Conservation (phyloP, 2,888 invertebrate genomes). For the Dryobota labecula region DNA sequence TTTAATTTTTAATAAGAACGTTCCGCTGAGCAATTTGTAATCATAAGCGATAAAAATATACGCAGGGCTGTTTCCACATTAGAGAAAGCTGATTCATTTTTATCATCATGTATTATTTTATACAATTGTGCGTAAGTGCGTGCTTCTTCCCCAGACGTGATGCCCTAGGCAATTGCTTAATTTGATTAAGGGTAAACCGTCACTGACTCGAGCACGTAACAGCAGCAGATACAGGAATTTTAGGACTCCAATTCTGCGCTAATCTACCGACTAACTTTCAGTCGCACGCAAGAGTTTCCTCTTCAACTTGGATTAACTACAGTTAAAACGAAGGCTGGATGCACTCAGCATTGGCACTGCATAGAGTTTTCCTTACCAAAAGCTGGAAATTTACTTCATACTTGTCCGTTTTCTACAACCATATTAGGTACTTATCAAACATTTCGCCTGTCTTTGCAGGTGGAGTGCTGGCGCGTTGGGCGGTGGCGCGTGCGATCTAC, state of each 20-base stretch:
- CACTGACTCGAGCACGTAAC: background rate
- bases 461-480: conserved; percentile 93
- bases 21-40: no score
- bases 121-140: no score
- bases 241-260: background rate
- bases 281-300: background rate
- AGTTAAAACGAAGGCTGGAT: background rate
- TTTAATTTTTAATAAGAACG: no score
- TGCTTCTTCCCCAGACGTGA: no score
- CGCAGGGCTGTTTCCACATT: no score
- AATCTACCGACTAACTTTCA: background rate
- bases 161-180: no score
- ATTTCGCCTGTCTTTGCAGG: conserved; percentile 84
- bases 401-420: background rate
- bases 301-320: background rate
- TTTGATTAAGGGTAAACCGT: no score
- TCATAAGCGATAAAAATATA: no score
- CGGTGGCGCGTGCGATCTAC: conserved; percentile 95
- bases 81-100: no score
- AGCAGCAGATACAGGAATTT: background rate
- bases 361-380: background rate
- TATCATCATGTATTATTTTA: no score
- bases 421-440: background rate
- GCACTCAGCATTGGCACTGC: background rate
- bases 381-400: background rate